Evolutionary conservation across 2,888 invertebrate genomes (phyloP), one percentile per base, ranked within the genome.

Genomic region (Dynastes tityus): DNA sequence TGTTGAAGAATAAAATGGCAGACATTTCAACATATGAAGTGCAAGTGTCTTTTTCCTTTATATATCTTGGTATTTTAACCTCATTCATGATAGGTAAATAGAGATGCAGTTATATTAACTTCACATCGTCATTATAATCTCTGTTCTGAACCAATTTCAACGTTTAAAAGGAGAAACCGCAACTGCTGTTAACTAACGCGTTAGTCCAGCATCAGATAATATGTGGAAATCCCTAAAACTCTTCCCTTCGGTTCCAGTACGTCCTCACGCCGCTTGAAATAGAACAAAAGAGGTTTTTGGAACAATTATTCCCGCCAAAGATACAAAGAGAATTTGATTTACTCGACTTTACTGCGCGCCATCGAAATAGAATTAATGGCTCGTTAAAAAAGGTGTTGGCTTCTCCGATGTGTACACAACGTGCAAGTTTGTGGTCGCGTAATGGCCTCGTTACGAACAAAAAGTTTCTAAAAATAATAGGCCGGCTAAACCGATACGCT

Each of bases 371-470:
- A 70, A 70, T 53, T 70, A 70, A 70, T 70, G 70, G 70, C 13
- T 70, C 70, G 70, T 70, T 70, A 70, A 70, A 70, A 70, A 70
- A 70, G 70, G 70, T 53, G 70, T 53, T 49, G 70, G 70, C 51
- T 70, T 70, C 64, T 55, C 51, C 27, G 2, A 51, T 70, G 53
- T 70, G 29, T 70, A 49, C 22, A 68, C 37, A 40, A 37, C 67
- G 37, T 13, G 40, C 68, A 53, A 70, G 70, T 70, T 70, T 70
- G 70, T 51, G 70, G 70, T 70, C 51, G 70, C 27, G 27, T 70
- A 70, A 70, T 29, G 5, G 51, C 51, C 22, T 51, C 51, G 53
- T 51, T n/a, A 32, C 70, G 27, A 32, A 70, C 70, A 49, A 29
- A 29, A 70, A 70, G 29, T 45, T 22, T 70, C 70, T 70, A 70